Evolutionary conservation across 2,888 invertebrate genomes (phyloP).

Genomic region (Microchrysa polita): DNA sequence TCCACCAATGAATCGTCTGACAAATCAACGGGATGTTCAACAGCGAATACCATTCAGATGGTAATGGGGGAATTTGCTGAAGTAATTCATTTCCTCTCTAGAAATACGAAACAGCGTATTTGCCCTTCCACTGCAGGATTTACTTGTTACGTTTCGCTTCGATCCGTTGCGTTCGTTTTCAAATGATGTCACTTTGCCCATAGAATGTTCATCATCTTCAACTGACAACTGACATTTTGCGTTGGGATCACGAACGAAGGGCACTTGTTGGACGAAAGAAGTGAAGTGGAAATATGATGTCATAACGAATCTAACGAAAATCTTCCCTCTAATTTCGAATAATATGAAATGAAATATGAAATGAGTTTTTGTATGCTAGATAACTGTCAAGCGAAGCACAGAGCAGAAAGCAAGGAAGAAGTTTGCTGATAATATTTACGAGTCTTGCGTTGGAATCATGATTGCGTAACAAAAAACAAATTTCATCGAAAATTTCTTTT

Average conservation of each 20-base stretch:
- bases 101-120: conserved; percentile 27
- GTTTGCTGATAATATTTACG: too few species aligned
- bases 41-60: conserved; percentile 39
- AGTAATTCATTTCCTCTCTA: conserved; percentile 36
- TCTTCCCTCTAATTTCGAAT: conserved; percentile 42
- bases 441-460: too few species aligned
- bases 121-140: conserved; percentile 11
- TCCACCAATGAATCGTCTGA: neutral
- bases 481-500: too few species aligned
- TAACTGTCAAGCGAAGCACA: too few species aligned
- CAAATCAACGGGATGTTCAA: conserved; percentile 33
- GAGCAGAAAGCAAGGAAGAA: too few species aligned
- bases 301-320: conserved; percentile 4
- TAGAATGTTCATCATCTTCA: neutral
- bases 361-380: conserved; percentile 46
- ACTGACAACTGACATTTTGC: neutral
- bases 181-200: neutral
- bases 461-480: too few species aligned
- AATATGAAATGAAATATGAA: conserved; percentile 47
- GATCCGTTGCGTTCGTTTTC: neutral
- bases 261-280: conserved; percentile 31
- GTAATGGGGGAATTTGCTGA: conserved; percentile 35
- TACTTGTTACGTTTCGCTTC: neutral
- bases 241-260: neutral
- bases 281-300: neutral